Evolutionary conservation across 2,797 vertebrate genomes (phyloP).

Genomic region (Acanthis flammea): DNA sequence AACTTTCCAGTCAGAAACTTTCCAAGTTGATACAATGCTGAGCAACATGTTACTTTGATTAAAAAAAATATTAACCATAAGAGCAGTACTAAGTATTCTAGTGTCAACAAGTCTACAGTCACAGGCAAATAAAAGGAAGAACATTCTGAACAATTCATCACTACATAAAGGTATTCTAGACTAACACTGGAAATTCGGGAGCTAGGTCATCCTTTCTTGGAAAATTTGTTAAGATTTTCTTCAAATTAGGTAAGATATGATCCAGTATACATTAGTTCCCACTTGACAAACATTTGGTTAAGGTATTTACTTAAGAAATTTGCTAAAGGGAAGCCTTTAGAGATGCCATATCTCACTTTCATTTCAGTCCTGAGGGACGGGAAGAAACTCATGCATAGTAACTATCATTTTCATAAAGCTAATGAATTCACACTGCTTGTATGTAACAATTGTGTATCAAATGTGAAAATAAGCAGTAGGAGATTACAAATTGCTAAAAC

Average conservation of each 20-base stretch:
- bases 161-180: not conserved
- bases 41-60: not conserved
- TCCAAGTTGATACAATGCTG: not conserved
- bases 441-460: constrained; percentile 55
- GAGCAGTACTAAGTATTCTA: not conserved
- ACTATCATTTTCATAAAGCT: constrained; percentile 47
- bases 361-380: constrained; percentile 6
- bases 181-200: not conserved
- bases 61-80: not conserved
- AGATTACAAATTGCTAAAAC: constrained; percentile 55
- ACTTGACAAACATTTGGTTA: constrained; percentile 58
- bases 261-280: not conserved
- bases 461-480: constrained; percentile 32
- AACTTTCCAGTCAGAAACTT: not conserved
- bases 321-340: constrained; percentile 27
- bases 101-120: not conserved
- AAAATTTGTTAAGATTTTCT: not conserved
- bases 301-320: constrained; percentile 48
- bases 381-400: constrained; percentile 27
- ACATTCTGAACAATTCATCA: not conserved
- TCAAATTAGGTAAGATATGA: constrained; percentile 8
- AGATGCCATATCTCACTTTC: constrained; percentile 31
- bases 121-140: not conserved
- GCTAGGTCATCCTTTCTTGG: not conserved
- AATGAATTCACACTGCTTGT: constrained; percentile 47